phyloP scores from a whole-genome alignment of 2,888 invertebrate species.

The Altica lythri region DNA sequence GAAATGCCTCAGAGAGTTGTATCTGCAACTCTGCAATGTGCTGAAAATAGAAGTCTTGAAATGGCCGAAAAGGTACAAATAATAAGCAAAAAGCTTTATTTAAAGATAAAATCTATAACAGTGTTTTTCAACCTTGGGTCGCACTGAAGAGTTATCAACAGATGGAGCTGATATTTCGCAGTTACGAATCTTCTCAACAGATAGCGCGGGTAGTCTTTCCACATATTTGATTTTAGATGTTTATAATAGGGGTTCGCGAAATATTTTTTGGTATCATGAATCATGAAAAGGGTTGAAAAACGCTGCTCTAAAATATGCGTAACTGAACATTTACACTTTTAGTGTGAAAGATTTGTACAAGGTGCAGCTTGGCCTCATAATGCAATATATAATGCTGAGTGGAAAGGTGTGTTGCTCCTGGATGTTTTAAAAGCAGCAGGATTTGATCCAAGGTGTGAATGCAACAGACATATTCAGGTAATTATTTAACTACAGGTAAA shows the following conservation, averaged over 20 bases:
- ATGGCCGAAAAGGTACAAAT: slow-evolving; percentile 66
- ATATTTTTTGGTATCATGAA: no score
- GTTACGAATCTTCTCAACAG: no score
- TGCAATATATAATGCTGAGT: slow-evolving; percentile 90
- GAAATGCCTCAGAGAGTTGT: slow-evolving; percentile 73
- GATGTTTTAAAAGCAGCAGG: slow-evolving; percentile 73
- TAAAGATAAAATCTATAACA: not conserved
- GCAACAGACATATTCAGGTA: slow-evolving; percentile 70
- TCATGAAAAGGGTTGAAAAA: no score
- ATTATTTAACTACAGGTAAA: no score
- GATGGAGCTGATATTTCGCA: no score
- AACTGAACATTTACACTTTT: slow-evolving; percentile 56
- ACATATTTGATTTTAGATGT: no score
- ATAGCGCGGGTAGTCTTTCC: no score
- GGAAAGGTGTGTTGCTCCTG: slow-evolving; percentile 78
- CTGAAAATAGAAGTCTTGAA: slow-evolving; percentile 92
- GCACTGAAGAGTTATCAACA: no score
- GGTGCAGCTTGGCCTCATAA: slow-evolving; percentile 90
- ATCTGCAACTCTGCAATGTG: slow-evolving; percentile 90
- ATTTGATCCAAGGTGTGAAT: slow-evolving; percentile 61
- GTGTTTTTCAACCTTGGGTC: no score
- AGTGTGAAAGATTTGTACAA: slow-evolving; percentile 67
- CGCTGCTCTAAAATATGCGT: slow-evolving; percentile 5
- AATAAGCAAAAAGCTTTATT: not conserved
- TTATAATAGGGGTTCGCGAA: no score